These are phyloP conservation scores for Telmatochromis sp. DNA, from an alignment of 2,113 vertebrate species.

Conservation along the genomic window DNA sequence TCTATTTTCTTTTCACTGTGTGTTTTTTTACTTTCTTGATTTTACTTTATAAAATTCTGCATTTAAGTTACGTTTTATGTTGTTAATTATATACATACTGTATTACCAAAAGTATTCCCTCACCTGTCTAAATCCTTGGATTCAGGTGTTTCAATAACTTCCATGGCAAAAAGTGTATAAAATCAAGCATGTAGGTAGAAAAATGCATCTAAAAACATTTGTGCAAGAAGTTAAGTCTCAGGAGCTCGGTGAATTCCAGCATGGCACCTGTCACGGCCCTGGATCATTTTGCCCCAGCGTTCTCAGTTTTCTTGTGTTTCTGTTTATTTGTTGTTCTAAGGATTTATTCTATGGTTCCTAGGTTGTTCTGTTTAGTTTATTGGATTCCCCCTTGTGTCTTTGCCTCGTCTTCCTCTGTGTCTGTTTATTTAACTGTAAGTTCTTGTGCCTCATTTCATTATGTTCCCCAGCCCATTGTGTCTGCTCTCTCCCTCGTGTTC, in stretches of 20 bases:
- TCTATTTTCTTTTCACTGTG: background rate
- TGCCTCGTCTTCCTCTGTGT: too few species aligned
- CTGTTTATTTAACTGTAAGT: too few species aligned
- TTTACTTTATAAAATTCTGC: background rate
- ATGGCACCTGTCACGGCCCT: accelerated
- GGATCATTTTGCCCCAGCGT: background rate
- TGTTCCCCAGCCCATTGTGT: too few species aligned
- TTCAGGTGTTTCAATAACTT: background rate
- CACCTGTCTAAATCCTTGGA: background rate
- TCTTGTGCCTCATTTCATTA: too few species aligned
- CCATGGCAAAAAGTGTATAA: background rate
- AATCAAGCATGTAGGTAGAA: background rate
- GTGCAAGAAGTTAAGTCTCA: background rate
- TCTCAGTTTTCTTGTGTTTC: background rate
- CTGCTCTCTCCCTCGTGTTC: too few species aligned
- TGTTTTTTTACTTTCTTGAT: background rate
- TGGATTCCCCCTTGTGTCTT: too few species aligned
- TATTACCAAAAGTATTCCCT: background rate
- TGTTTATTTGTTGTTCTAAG: too few species aligned
- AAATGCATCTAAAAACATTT: background rate
- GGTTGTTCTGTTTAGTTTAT: too few species aligned
- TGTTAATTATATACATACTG: background rate
- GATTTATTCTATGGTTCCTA: too few species aligned
- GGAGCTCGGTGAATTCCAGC: background rate
- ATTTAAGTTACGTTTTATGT: background rate